Evolutionary conservation across 2,113 vertebrate genomes (phyloP).

Genomic region (Ciconia maguari): DNA sequence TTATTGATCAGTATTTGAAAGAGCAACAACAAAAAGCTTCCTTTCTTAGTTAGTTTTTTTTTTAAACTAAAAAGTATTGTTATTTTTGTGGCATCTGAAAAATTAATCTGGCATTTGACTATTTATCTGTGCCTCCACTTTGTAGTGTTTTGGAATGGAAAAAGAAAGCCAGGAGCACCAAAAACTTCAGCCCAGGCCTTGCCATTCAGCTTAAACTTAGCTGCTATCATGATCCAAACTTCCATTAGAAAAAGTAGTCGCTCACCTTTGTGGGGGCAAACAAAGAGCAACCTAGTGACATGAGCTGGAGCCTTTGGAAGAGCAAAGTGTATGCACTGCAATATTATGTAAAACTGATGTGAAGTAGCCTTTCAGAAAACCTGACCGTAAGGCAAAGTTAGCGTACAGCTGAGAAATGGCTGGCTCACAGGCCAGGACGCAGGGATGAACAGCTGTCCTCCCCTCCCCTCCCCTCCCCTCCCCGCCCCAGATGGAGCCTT

Average conservation of each 20-base stretch:
- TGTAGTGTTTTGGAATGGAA: background rate
- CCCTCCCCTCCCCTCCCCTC: background rate
- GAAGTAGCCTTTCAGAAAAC: background rate
- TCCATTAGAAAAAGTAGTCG: background rate
- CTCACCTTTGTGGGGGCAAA: background rate
- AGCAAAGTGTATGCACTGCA: background rate
- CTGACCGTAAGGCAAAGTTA: background rate
- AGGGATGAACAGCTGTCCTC: background rate
- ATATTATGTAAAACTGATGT: background rate
- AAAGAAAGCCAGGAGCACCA: background rate
- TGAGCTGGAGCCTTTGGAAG: background rate
- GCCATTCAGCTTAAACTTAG: background rate
- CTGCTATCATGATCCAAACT: background rate
- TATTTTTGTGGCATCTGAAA: background rate
- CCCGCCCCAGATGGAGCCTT: background rate
- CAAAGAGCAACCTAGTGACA: background rate
- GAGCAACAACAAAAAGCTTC: background rate
- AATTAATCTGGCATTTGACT: background rate
- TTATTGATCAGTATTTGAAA: background rate
- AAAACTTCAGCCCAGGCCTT: background rate
- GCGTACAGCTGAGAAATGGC: background rate
- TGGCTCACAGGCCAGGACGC: background rate
- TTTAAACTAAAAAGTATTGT: background rate
- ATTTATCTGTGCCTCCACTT: background rate
- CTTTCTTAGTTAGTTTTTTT: background rate